phyloP scores from a whole-genome alignment of 2,113 vertebrate genomes.

The Ptyas mucosa region DNA sequence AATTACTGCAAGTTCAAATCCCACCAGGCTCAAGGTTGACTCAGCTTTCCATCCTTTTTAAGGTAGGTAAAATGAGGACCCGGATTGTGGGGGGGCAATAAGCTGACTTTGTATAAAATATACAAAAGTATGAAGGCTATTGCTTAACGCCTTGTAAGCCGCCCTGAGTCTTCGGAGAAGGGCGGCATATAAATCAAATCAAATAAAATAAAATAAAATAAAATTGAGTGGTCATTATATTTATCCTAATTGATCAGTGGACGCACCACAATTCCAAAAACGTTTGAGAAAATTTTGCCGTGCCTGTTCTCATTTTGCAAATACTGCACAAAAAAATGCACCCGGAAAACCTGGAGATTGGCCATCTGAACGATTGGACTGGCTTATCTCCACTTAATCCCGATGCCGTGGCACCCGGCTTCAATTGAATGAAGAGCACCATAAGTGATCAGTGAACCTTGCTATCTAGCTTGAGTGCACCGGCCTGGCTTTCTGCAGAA shows the following conservation, averaged over 20 bases:
- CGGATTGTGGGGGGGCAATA: too few relatives aligned
- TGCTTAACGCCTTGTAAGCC: too few relatives aligned
- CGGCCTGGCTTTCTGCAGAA: background rate
- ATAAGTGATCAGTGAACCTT: background rate
- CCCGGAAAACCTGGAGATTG: background rate
- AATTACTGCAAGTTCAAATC: too few relatives aligned
- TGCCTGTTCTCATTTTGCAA: background rate
- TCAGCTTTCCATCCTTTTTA: too few relatives aligned
- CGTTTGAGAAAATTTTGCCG: background rate
- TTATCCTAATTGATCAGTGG: background rate
- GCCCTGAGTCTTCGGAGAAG: too few relatives aligned
- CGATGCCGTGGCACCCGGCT: background rate
- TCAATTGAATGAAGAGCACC: background rate
- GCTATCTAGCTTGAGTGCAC: background rate
- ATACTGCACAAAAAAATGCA: background rate
- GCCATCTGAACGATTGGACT: background rate
- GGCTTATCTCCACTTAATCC: background rate
- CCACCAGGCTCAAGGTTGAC: too few relatives aligned
- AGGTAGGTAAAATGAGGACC: too few relatives aligned
- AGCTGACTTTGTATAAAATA: too few relatives aligned
- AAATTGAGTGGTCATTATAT: background rate
- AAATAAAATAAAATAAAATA: too few relatives aligned
- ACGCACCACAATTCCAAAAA: too few relatives aligned
- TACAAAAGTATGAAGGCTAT: too few relatives aligned
- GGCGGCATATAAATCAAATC: too few relatives aligned